These are phyloP conservation scores for Myoxocephalus aenaeus DNA, from an alignment of 2,797 vertebrate genomes.

Conservation along the genomic window DNA sequence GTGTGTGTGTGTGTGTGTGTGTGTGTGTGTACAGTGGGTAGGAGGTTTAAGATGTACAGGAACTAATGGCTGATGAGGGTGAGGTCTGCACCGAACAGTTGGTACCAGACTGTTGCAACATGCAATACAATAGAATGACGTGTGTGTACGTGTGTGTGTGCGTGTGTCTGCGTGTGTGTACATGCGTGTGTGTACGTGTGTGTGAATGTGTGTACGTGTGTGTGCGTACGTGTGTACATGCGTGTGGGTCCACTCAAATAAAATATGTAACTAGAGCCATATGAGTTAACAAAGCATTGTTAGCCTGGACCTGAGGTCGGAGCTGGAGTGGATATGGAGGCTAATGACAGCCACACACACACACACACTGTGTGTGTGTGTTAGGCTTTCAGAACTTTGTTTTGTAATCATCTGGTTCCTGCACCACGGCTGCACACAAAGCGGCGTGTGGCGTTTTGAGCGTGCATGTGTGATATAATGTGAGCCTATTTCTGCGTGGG, in stretches of 20 bases:
- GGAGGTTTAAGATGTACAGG: slow-evolving; percentile 38
- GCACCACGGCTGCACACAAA: neutral
- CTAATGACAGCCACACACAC: slow-evolving; percentile 33
- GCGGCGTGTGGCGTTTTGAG: neutral
- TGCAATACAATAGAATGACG: neutral
- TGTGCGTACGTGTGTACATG: neutral
- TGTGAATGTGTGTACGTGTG: slow-evolving; percentile 6
- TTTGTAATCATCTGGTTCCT: neutral
- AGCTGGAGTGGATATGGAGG: slow-evolving; percentile 17
- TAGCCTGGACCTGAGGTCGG: slow-evolving; percentile 8
- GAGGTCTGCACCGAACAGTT: slow-evolving; percentile 46
- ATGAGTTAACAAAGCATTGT: slow-evolving; percentile 30
- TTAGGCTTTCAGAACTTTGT: neutral
- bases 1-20: neutral
- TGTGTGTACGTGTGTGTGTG: neutral
- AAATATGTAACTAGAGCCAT: neutral
- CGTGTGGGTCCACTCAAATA: neutral
- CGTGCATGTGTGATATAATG: neutral
- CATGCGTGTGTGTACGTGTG: neutral
- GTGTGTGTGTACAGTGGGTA: slow-evolving; percentile 1
- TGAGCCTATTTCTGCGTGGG: neutral
- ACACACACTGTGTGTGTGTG: slow-evolving; percentile 4
- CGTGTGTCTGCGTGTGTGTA: neutral
- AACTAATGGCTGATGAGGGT: slow-evolving; percentile 37
- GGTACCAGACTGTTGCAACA: slow-evolving; percentile 14